These are phyloP conservation scores for Caradrina clavipalpis DNA, from an alignment of 2,888 invertebrate species.

Conservation along the genomic window DNA sequence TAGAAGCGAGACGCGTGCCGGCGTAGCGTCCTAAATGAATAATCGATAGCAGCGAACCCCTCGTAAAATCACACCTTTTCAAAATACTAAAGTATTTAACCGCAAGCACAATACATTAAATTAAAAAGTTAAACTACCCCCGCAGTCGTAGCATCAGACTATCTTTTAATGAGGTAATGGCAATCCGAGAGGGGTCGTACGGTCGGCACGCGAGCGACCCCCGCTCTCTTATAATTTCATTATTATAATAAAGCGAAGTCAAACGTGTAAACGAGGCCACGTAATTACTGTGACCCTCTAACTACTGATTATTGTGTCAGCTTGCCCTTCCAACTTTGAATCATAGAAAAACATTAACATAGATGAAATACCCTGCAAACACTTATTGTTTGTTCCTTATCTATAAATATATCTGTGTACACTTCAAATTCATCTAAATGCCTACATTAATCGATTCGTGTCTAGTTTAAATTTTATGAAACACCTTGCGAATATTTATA, in stretches of 20 bases:
- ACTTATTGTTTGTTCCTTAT: slow-evolving; percentile 1
- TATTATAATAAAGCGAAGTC: slow-evolving; percentile 88
- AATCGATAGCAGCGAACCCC: slow-evolving; percentile 41
- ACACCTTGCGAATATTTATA: slow-evolving; percentile 14
- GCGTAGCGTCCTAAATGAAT: slow-evolving; percentile 20
- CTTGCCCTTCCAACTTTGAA: slow-evolving; percentile 57
- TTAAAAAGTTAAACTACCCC: slow-evolving; percentile 86
- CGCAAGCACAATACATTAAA: slow-evolving; percentile 81
- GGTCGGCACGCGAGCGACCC: slow-evolving; percentile 80
- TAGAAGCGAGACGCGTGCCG: not conserved
- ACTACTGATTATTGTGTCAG: slow-evolving; percentile 62
- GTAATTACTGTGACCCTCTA: slow-evolving; percentile 78
- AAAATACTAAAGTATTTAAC: slow-evolving; percentile 71
- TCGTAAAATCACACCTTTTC: slow-evolving; percentile 83
- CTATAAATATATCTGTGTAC: slow-evolving; percentile 7
- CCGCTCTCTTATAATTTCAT: slow-evolving; percentile 84
- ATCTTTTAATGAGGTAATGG: slow-evolving; percentile 88
- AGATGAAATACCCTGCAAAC: not conserved
- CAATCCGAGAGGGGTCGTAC: slow-evolving; percentile 73
- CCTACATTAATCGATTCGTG: not conserved
- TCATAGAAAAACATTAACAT: slow-evolving; percentile 8
- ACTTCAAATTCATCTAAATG: not conserved
- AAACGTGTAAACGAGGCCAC: slow-evolving; percentile 87
- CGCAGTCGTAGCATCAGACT: slow-evolving; percentile 75
- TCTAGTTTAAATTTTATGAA: slow-evolving; percentile 23